phyloP scores from a whole-genome alignment of 1,140 invertebrate genomes.

The Drosophila melanica region DNA sequence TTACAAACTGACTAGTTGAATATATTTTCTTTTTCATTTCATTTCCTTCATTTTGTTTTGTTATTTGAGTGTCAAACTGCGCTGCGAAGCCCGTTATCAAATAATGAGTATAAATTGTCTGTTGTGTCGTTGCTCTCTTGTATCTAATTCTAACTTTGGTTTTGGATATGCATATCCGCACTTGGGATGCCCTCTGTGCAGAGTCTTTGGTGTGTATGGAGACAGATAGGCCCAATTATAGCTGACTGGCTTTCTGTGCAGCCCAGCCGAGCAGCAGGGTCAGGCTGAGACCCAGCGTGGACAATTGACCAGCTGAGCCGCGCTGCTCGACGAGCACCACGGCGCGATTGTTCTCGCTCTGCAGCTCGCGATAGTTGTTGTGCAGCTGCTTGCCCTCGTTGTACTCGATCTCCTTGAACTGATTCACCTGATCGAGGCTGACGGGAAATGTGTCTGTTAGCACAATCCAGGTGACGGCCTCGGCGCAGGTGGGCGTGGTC shows the following conservation, averaged over 20 bases:
- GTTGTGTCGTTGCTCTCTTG: constrained; percentile 46
- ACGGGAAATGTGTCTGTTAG: constrained; percentile 87
- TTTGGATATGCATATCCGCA: constrained; percentile 15
- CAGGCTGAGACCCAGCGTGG: constrained; percentile 17
- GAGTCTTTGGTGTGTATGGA: constrained; percentile 65
- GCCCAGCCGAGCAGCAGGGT: constrained; percentile 26
- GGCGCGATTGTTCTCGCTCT: constrained; percentile 79
- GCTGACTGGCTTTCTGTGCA: constrained; percentile 42
- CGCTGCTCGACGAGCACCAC: constrained; percentile 62
- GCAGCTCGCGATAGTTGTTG: constrained; percentile 84
- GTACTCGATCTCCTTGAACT: constrained; percentile 83
- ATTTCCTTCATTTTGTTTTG: constrained; percentile 10
- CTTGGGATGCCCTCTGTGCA: constrained; percentile 21
- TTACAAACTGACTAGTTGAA: constrained; percentile 65
- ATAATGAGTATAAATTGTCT: constrained; percentile 74
- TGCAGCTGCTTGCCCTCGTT: constrained; percentile 74
- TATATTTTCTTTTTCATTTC: background rate
- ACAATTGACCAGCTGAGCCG: constrained; percentile 14
- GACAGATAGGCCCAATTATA: constrained; percentile 17
- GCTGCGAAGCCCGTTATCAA: constrained; percentile 29
- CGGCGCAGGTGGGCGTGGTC: constrained; percentile 90
- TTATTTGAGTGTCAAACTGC: constrained; percentile 32
- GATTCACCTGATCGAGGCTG: constrained; percentile 85
- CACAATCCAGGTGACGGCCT: constrained; percentile 90
- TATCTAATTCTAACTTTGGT: constrained; percentile 32